Evolutionary conservation across 2,888 invertebrate genomes (phyloP).

Genomic region (Choreutis nemorana): DNA sequence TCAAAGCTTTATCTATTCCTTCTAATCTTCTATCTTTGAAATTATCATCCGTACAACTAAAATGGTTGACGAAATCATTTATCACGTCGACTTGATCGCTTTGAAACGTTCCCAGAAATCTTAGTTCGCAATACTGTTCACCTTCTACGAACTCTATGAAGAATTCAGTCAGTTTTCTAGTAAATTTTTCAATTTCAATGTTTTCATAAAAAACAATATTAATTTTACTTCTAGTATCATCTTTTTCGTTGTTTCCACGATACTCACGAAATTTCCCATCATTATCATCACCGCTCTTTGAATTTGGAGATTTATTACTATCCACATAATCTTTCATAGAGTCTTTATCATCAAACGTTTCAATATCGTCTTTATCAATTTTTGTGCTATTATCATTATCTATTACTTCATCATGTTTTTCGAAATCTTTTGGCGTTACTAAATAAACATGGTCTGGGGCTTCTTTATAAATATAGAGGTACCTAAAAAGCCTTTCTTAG

Average conservation of each 20-base stretch:
- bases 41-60: constrained; percentile 12
- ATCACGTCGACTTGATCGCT: constrained; percentile 18
- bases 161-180: constrained; percentile 20
- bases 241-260: too few relatives aligned
- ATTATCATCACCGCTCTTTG: too few relatives aligned
- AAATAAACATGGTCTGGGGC: constrained; percentile 28
- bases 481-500: constrained; percentile 17
- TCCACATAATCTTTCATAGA: too few relatives aligned
- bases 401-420: constrained; percentile 3
- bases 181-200: constrained; percentile 4
- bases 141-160: constrained; percentile 23
- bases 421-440: constrained; percentile 29
- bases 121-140: constrained; percentile 21
- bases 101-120: constrained; percentile 29
- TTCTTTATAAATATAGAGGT: constrained; percentile 29
- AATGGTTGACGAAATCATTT: constrained; percentile 19
- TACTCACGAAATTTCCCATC: too few relatives aligned
- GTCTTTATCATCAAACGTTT: too few relatives aligned
- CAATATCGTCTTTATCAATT: too few relatives aligned
- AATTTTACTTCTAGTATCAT: too few relatives aligned
- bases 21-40: constrained; percentile 7
- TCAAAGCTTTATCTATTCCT: constrained; percentile 13
- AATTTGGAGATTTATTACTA: too few relatives aligned
- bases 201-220: too few relatives aligned
- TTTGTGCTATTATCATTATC: background rate